Percentiles rank a stretch among this genome's conserved stretches.
phyloP scores from a whole-genome alignment of 2,113 vertebrate genomes.

The Cinclus mexicanus region DNA sequence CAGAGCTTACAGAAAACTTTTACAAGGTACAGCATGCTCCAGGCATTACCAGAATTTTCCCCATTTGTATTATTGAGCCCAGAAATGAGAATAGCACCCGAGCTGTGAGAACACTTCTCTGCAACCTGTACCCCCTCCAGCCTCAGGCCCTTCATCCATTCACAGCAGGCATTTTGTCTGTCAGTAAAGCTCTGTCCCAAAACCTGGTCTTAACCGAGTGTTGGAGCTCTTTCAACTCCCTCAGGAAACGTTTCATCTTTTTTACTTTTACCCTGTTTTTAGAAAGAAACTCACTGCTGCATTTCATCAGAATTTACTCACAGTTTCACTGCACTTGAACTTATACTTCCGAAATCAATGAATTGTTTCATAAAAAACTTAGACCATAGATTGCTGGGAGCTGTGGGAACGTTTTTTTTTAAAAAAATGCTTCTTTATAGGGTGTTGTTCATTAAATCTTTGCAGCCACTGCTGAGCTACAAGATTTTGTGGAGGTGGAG shows the following conservation, averaged over 20 bases:
- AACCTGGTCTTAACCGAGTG: background rate
- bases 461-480: background rate
- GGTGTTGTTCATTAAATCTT: background rate
- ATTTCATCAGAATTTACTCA: background rate
- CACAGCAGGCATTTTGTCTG: background rate
- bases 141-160: background rate
- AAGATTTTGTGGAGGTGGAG: background rate
- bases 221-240: background rate
- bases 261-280: background rate
- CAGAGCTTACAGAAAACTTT: background rate
- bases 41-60: background rate
- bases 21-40: rapidly evolving
- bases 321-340: background rate
- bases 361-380: background rate
- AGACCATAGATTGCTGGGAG: background rate
- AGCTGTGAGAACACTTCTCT: background rate
- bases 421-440: background rate
- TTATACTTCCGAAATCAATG: background rate
- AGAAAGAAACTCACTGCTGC: background rate
- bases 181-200: background rate
- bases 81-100: background rate
- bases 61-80: background rate
- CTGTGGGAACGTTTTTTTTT: background rate
- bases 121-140: background rate
- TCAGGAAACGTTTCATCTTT: background rate